Conservation (phyloP, 2,888 invertebrate species). For the Malthinus seriepunctatus region DNA sequence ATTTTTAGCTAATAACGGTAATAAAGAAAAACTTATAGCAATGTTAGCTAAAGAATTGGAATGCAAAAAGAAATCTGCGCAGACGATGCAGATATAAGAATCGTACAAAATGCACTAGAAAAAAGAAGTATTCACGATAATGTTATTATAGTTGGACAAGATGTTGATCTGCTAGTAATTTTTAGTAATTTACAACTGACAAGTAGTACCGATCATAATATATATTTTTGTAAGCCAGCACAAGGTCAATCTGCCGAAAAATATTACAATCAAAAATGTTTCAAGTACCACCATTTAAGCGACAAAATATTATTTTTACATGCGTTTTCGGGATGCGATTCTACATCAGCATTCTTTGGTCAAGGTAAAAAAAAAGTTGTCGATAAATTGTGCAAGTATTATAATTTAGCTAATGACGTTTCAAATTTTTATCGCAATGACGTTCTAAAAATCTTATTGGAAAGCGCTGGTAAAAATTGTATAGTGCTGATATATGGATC, state of each 20-base stretch:
- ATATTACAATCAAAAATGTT: too few species aligned
- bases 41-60: not conserved
- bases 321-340: not conserved
- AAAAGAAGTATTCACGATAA: not conserved
- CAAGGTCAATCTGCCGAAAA: too few species aligned
- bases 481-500: too few species aligned
- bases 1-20: not conserved
- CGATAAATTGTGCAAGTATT: too few species aligned
- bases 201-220: too few species aligned
- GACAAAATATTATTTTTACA: not conserved
- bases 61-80: not conserved
- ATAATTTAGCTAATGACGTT: too few species aligned
- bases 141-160: not conserved
- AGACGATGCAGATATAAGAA: not conserved
- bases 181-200: not conserved
- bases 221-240: too few species aligned
- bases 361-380: not conserved
- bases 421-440: too few species aligned
- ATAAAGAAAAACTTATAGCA: not conserved
- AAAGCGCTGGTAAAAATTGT: too few species aligned
- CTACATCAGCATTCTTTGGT: not conserved
- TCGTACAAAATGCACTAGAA: not conserved
- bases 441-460: too few species aligned
- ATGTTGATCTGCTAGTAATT: not conserved
- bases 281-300: too few species aligned